Conservation (phyloP, 1,140 invertebrate genomes). For the Probaryconus sp. region DNA sequence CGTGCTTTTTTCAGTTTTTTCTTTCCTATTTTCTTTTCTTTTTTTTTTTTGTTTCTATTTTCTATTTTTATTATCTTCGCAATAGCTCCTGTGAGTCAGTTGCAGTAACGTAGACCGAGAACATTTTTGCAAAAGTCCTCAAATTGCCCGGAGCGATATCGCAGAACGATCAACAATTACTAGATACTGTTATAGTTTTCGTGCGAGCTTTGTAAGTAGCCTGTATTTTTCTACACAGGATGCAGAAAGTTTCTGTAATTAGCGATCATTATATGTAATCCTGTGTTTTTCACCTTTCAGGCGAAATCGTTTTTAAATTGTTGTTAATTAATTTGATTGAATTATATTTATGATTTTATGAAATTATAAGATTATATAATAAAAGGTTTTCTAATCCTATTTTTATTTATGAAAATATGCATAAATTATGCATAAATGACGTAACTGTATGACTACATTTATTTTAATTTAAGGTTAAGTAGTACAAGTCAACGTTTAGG, state of each 20-base stretch:
- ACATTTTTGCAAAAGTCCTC: background rate
- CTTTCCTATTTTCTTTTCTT: conserved; percentile 9
- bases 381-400: too few species aligned
- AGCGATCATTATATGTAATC: too few species aligned
- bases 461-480: too few species aligned
- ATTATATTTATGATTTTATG: too few species aligned
- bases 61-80: conserved; percentile 5
- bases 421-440: too few species aligned
- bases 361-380: too few species aligned
- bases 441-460: too few species aligned
- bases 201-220: background rate
- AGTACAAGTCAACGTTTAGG: too few species aligned
- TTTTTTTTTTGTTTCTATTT: background rate
- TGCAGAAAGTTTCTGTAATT: background rate
- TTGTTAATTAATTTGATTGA: too few species aligned
- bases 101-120: background rate
- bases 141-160: background rate
- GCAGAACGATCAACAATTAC: conserved; percentile 3
- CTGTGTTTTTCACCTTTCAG: too few species aligned
- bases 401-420: too few species aligned
- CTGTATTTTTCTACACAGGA: background rate
- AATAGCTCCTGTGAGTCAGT: background rate
- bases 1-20: conserved; percentile 7
- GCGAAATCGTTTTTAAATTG: too few species aligned
- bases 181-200: conserved; percentile 4